Evolutionary conservation across 2,113 vertebrate genomes (phyloP), one percentile per base, ranked within the genome.

Genomic region (Galbula dea): DNA sequence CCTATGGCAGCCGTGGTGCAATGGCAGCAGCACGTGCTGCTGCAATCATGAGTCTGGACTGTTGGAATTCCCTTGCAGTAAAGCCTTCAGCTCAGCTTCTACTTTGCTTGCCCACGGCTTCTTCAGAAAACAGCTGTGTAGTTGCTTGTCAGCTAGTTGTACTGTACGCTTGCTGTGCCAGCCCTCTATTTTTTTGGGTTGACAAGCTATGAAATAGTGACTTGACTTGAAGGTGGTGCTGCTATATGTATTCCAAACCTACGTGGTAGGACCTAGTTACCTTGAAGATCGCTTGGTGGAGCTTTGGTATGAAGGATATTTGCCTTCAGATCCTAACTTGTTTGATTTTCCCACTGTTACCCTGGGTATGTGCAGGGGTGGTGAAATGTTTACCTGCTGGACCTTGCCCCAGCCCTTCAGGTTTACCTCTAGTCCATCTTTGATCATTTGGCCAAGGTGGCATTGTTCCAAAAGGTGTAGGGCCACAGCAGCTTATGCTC

Each of bases 41-140:
- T 54, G 3, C 0, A 0, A 29, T 66, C 58, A 19, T 8, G 6
- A 30, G 85, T 65, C 37, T 79, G 48, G 37, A 3, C n/a, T 68
- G 2, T 5, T 24, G n/a, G 26, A 29, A 59, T 7, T 75, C 52
- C 9, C 27, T 63, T 1, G 0, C 66, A 55, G 36, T 10, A 18
- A 32, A 62, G 11, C 54, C 65, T 73, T 52, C 45, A 57, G 36
- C 29, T 22, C 23, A 39, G 58, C 49, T 92, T 71, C 32, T 78
- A 48, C 41, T 69, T 61, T 26, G 30, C 58, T 62, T 83, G 45
- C 54, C 61, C n/a, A 5, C 12, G 15, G 20, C 66, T 58, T 19
- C 13, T 66, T 36, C 1, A 2, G 59, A 67, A 88, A 29, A 37
- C 18, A 75, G 58, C 49, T 75, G 30, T 1, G 1, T 36, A 29